phyloP scores from a whole-genome alignment of 2,797 vertebrate genomes.

The Threskiornis aethiopicus region DNA sequence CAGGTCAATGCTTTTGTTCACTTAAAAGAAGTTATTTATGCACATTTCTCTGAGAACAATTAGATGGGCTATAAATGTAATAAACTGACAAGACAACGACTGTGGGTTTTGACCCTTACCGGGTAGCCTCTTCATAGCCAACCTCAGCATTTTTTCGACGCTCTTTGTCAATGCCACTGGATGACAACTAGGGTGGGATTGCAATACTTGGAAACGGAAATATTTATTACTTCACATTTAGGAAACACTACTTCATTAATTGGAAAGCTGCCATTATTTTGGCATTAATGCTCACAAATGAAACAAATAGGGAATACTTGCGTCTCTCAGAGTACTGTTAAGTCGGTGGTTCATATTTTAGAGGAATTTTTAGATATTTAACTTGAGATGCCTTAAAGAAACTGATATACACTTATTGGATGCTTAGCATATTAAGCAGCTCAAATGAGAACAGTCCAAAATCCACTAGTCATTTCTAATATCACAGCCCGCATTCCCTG shows the following conservation, averaged over 20 bases:
- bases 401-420: not conserved
- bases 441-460: not conserved
- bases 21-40: not conserved
- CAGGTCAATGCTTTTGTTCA: not conserved
- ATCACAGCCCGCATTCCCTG: not conserved
- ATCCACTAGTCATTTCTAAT: not conserved
- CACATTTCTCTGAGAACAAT: not conserved
- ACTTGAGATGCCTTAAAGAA: not conserved
- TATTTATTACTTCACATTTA: slow-evolving; percentile 36
- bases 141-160: not conserved
- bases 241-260: slow-evolving; percentile 1
- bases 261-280: slow-evolving; percentile 10
- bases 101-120: not conserved
- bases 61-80: not conserved
- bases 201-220: slow-evolving; percentile 23
- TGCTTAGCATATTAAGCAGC: not conserved
- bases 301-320: not conserved
- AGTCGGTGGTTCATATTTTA: not conserved
- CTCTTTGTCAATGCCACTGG: not conserved
- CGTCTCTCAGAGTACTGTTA: not conserved
- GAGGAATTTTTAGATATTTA: not conserved
- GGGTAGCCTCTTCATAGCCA: not conserved
- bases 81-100: not conserved
- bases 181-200: slow-evolving; percentile 30
- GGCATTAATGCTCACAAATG: not conserved